These are phyloP conservation scores for Cosmorhoe ocellata DNA, from an alignment of 2,888 invertebrate genomes.

Conservation along the genomic window DNA sequence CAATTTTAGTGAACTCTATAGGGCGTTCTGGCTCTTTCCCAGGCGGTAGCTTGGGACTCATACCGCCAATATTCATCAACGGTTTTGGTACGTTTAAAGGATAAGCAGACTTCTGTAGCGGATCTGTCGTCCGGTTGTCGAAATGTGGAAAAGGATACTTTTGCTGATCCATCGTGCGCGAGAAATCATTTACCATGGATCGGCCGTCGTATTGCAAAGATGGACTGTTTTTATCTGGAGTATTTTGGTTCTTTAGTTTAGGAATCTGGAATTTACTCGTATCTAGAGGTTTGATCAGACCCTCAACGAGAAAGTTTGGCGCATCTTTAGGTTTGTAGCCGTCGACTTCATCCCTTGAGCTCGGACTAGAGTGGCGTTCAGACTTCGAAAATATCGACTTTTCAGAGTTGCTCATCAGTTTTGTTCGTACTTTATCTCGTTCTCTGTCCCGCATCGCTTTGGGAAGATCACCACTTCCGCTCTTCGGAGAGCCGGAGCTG, in stretches of 20 bases:
- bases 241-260: slow-evolving; percentile 83
- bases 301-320: slow-evolving; percentile 85
- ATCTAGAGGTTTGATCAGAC: slow-evolving; percentile 89
- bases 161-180: slow-evolving; percentile 66
- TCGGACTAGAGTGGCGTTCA: slow-evolving; percentile 86
- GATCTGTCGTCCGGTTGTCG: slow-evolving; percentile 64
- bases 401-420: slow-evolving; percentile 83
- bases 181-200: slow-evolving; percentile 72
- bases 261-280: slow-evolving; percentile 94
- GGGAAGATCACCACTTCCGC: slow-evolving; percentile 80
- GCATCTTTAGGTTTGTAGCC: slow-evolving; percentile 85
- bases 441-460: slow-evolving; percentile 84
- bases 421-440: slow-evolving; percentile 81
- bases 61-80: slow-evolving; percentile 66
- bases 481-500: slow-evolving; percentile 84
- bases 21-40: slow-evolving; percentile 62
- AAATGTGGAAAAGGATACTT: slow-evolving; percentile 75
- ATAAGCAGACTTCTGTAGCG: slow-evolving; percentile 69
- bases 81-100: slow-evolving; percentile 76
- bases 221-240: slow-evolving; percentile 73
- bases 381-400: slow-evolving; percentile 86
- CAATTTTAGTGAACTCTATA: slow-evolving; percentile 65
- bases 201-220: slow-evolving; percentile 69
- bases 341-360: slow-evolving; percentile 85
- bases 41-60: slow-evolving; percentile 68